Evolutionary conservation across 2,113 vertebrate genomes (phyloP), one percentile per base, ranked within the genome.

Genomic region (Rhinopomastus cyanomelas): DNA sequence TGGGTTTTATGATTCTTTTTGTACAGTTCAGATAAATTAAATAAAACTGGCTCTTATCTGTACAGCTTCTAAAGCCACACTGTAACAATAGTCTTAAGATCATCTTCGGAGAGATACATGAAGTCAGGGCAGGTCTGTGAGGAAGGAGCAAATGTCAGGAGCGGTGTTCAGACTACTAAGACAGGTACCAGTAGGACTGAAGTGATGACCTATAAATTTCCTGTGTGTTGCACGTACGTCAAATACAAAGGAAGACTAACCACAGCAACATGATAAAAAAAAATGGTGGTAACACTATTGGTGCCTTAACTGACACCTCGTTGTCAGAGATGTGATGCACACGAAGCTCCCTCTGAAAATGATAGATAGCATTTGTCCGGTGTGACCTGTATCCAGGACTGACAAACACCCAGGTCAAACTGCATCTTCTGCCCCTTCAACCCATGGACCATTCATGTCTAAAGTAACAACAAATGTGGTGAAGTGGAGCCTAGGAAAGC

Each of bases 31-130:
- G 91, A 93, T 95, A 94, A 91, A 94, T 94, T 90, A 95, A 95
- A 96, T 92, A 89, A 93, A 96, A 93, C 80, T 49, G 87, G 72
- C 92, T 93, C 78, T 96, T 95, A 93, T 95, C 92, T 79, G 59
- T 75, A 91, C 80, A 83, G 67, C 56, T 90, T 56, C 90, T 89
- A 69, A 91, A 92, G 85, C 87, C 52, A 90, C 26, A 4, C 10
- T 30, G 37, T 85, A 82, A 80, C 69, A 90, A 95, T 48, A 90
- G 69, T 77, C 72, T 72, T 69, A 81, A 44, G 86, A 89, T 77
- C 76, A 79, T 85, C 66, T 65, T 77, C 62, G 46, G 37, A 9
- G 32, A 88, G 52, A 66, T 29, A 73, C 39, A 51, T n/a, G 36
- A 37, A 93, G 73, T 82, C 60, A 52, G 29, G 84, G 67, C 73